Evolutionary conservation across 1,140 invertebrate species (phyloP).

Genomic region (Anoplophora glabripennis): DNA sequence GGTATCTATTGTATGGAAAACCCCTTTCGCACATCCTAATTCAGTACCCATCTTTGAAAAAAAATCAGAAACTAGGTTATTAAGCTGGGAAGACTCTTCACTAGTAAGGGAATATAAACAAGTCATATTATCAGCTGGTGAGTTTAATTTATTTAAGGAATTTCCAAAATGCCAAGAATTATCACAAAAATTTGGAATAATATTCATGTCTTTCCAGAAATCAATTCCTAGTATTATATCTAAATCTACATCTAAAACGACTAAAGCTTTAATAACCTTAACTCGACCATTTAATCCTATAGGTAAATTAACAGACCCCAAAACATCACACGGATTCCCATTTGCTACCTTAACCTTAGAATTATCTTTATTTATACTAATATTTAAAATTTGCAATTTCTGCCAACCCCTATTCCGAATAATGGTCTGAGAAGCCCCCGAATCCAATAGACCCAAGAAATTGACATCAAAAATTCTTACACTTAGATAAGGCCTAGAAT

Average conservation of each 20-base stretch:
- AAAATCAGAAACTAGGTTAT: too few relatives aligned
- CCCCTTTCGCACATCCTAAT: too few relatives aligned
- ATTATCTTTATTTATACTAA: too few relatives aligned
- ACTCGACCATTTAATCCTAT: background rate
- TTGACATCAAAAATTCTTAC: conserved; percentile 1
- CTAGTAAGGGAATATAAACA: too few relatives aligned
- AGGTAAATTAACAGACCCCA: background rate
- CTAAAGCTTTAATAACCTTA: background rate
- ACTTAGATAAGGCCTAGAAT: conserved; percentile 1
- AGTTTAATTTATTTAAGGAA: background rate
- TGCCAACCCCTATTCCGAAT: background rate
- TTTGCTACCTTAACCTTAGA: too few relatives aligned
- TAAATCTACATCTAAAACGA: background rate
- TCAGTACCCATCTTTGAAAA: too few relatives aligned
- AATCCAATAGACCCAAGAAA: conserved; percentile 7
- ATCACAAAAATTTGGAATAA: background rate
- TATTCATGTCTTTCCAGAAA: conserved; percentile 1
- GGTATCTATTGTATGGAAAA: too few relatives aligned
- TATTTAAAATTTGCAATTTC: background rate
- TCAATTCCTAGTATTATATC: background rate
- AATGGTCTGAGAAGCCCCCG: conserved; percentile 2
- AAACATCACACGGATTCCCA: background rate
- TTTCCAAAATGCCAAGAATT: background rate
- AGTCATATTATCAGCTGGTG: too few relatives aligned
- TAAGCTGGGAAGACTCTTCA: too few relatives aligned